Percentiles rank a stretch among this genome's conserved stretches.
Evolutionary conservation across 2,888 invertebrate species (phyloP).

Genomic region (Podabrus alpinus): DNA sequence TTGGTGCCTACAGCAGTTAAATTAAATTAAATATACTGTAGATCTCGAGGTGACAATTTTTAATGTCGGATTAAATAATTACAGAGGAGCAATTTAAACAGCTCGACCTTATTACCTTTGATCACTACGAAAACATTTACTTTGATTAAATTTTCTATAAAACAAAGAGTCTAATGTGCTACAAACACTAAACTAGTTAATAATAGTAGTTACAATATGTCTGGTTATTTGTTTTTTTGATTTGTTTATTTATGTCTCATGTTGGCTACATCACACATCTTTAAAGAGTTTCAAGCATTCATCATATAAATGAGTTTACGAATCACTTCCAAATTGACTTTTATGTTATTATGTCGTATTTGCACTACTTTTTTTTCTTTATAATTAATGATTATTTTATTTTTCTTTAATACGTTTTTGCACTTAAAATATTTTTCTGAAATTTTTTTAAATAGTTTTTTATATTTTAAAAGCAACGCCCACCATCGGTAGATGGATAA

Average conservation of each 20-base stretch:
- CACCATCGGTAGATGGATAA: not conserved
- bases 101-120: not conserved
- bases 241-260: constrained; percentile 27
- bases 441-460: not conserved
- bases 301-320: constrained; percentile 33
- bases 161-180: constrained; percentile 8
- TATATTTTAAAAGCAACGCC: not conserved
- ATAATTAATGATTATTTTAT: not conserved
- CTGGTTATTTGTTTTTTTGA: constrained; percentile 20
- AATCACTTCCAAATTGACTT: constrained; percentile 32
- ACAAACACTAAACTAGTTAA: constrained; percentile 21
- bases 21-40: not conserved
- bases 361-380: not conserved
- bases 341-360: constrained; percentile 15
- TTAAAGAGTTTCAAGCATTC: constrained; percentile 21
- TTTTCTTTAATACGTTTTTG: constrained; percentile 7
- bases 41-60: not conserved
- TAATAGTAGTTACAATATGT: constrained; percentile 20
- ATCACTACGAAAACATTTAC: not conserved
- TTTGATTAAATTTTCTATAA: constrained; percentile 10
- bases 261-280: constrained; percentile 27
- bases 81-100: not conserved
- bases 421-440: not conserved
- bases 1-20: not conserved
- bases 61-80: not conserved